phyloP scores from a whole-genome alignment of 2,888 invertebrate genomes.

The Eilema depressum region DNA sequence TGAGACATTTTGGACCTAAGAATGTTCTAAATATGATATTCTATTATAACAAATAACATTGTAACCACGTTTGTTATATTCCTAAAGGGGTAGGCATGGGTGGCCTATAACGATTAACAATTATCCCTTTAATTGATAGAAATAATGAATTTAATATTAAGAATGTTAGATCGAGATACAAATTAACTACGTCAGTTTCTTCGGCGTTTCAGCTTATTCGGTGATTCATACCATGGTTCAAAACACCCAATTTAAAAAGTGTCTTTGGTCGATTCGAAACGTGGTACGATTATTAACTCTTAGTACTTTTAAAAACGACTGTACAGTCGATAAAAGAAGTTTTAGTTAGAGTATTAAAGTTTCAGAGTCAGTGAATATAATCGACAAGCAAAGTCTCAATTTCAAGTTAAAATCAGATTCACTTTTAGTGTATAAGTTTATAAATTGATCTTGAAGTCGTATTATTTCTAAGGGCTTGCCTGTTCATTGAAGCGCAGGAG shows the following conservation, averaged over 20 bases:
- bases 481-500: background rate
- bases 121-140: too few relatives aligned
- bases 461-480: background rate
- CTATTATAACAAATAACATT: too few relatives aligned
- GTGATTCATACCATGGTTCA: background rate
- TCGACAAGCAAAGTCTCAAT: background rate
- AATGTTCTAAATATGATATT: too few relatives aligned
- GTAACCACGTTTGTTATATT: too few relatives aligned
- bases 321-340: conserved; percentile 38
- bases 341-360: background rate
- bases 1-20: background rate
- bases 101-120: too few relatives aligned
- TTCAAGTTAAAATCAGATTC: conserved; percentile 1
- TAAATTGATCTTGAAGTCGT: background rate
- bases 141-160: too few relatives aligned
- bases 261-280: background rate
- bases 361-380: background rate
- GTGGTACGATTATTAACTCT: background rate
- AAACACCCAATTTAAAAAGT: background rate
- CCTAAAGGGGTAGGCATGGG: too few relatives aligned
- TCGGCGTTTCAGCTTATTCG: background rate
- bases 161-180: too few relatives aligned
- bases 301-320: background rate
- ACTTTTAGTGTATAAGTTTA: background rate
- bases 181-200: too few relatives aligned